phyloP scores from a whole-genome alignment of 2,888 invertebrate species.

The Miltochrista miniata region DNA sequence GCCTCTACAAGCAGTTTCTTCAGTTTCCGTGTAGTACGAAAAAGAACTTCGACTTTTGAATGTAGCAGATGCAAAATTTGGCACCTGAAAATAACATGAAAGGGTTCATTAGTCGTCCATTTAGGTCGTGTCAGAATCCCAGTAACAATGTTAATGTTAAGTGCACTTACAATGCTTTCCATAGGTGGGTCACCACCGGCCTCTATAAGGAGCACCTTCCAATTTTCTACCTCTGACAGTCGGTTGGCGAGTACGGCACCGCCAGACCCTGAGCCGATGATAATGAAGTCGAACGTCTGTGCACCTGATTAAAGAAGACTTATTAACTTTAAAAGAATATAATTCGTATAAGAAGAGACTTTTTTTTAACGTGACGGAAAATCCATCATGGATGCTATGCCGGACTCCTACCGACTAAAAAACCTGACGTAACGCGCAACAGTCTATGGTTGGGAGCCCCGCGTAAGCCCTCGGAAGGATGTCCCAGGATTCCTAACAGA shows the following conservation, averaged over 20 bases:
- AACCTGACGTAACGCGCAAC: too few relatives aligned
- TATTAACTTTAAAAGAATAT: not conserved
- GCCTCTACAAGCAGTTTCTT: constrained; percentile 57
- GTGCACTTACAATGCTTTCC: constrained; percentile 63
- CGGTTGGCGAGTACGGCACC: constrained; percentile 67
- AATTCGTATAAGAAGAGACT: too few relatives aligned
- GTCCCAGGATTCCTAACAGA: too few relatives aligned
- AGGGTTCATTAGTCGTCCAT: not conserved
- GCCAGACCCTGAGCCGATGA: constrained; percentile 70
- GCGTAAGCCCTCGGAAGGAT: too few relatives aligned
- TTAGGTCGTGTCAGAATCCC: not conserved
- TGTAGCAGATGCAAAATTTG: constrained; percentile 61
- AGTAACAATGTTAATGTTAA: not conserved
- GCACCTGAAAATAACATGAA: constrained; percentile 54
- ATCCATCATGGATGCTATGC: too few relatives aligned
- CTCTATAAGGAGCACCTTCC: constrained; percentile 72
- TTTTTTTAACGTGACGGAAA: too few relatives aligned
- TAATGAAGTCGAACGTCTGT: constrained; percentile 68
- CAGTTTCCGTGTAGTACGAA: constrained; percentile 68
- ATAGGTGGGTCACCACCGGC: constrained; percentile 69
- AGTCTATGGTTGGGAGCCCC: too few relatives aligned
- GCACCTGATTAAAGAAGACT: constrained; percentile 47
- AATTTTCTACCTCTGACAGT: constrained; percentile 58
- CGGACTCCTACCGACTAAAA: too few relatives aligned
- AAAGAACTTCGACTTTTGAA: constrained; percentile 57